Conservation (phyloP, 2,797 vertebrate genomes). For the Chelon labrosus region DNA sequence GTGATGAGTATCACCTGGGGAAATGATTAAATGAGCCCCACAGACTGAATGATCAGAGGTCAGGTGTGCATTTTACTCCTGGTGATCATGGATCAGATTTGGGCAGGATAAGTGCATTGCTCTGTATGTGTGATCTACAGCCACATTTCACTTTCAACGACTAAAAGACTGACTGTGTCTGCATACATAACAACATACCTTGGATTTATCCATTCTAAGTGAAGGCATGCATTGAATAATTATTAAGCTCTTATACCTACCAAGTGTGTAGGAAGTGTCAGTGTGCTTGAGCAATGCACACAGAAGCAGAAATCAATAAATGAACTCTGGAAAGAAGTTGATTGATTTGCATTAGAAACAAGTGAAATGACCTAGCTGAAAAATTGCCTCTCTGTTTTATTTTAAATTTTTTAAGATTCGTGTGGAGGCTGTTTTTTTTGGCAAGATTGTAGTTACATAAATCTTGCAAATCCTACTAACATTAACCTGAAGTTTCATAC, state of each 20-base stretch:
- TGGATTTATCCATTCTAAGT: neutral
- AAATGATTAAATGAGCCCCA: conserved; percentile 41
- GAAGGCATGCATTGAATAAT: neutral
- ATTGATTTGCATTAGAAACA: conserved; percentile 16
- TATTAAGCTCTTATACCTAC: conserved; percentile 8
- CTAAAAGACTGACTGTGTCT: conserved; percentile 21
- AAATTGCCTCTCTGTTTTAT: conserved; percentile 1
- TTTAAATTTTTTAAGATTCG: conserved; percentile 6
- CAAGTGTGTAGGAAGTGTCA: conserved; percentile 7
- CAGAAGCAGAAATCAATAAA: conserved; percentile 7
- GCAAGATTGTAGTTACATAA: conserved; percentile 11
- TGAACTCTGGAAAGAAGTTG: conserved; percentile 10
- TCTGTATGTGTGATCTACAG: neutral
- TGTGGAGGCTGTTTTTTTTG: conserved; percentile 23
- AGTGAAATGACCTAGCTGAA: neutral
- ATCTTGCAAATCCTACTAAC: conserved; percentile 33
- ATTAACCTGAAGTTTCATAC: conserved; percentile 29
- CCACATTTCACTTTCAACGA: conserved; percentile 20
- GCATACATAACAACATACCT: neutral
- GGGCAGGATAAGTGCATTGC: no score
- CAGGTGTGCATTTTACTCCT: conserved; percentile 53
- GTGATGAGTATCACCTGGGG: conserved; percentile 53
- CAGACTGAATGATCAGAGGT: conserved; percentile 58
- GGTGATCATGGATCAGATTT: neutral
- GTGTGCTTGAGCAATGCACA: neutral